A percentile compares a stretch with the other conserved stretches of the same genome.
phyloP scores from a whole-genome alignment of 2,113 vertebrate genomes.

The Xyliphius kryptos region DNA sequence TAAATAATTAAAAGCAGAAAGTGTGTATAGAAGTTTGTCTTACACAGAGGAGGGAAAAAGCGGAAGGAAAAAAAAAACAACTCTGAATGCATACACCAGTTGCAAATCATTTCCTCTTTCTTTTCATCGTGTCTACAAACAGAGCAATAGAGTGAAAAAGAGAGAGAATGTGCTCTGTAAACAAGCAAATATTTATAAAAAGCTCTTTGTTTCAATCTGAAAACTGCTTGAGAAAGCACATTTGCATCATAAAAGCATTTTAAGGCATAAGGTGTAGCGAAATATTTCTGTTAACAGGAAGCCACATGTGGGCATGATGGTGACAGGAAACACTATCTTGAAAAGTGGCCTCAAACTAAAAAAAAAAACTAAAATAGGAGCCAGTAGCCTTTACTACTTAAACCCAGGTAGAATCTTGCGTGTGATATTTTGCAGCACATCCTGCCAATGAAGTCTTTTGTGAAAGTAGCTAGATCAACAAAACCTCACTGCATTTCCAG shows the following conservation, averaged over 20 bases:
- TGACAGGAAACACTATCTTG: not conserved
- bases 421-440: not conserved
- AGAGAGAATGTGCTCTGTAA: not conserved
- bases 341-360: too few species aligned
- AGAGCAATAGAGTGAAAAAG: not conserved
- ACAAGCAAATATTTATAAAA: not conserved
- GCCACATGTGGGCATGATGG: not conserved
- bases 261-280: not conserved
- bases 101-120: conserved; percentile 21
- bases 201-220: not conserved
- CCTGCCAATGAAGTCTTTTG: not conserved
- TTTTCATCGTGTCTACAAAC: conserved; percentile 15
- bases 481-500: not conserved
- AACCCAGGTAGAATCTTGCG: not conserved
- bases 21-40: conserved; percentile 5
- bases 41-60: not conserved
- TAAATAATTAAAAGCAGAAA: not conserved
- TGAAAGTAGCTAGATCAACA: not conserved
- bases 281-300: not conserved
- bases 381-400: not conserved
- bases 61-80: conserved; percentile 8
- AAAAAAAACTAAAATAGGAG: too few species aligned
- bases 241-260: not conserved
- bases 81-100: conserved; percentile 18
- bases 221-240: conserved; percentile 15